phyloP scores from a whole-genome alignment of 2,888 invertebrate genomes.

The Megaustenia siamemsis region DNA sequence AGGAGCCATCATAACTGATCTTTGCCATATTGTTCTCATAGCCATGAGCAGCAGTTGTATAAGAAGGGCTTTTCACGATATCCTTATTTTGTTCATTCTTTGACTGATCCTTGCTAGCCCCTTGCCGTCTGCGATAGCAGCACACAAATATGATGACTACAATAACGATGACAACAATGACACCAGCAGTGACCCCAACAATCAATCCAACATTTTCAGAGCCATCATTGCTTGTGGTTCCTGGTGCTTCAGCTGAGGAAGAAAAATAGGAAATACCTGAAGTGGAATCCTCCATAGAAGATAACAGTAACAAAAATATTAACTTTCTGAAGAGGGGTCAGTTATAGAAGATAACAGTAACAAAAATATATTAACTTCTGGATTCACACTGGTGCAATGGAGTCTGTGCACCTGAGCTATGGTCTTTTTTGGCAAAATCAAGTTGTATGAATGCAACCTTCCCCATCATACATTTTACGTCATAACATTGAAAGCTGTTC shows the following conservation, averaged over 20 bases:
- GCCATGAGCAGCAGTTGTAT: slow-evolving; percentile 42
- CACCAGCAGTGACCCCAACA: slow-evolving; percentile 68
- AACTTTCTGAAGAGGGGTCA: too few relatives aligned
- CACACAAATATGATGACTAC: slow-evolving; percentile 64
- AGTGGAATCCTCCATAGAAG: background rate
- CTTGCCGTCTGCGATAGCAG: slow-evolving; percentile 63
- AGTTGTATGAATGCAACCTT: too few relatives aligned
- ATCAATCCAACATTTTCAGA: slow-evolving; percentile 67
- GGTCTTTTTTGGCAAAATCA: too few relatives aligned
- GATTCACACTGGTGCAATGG: too few relatives aligned
- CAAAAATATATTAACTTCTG: too few relatives aligned
- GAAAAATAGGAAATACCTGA: background rate
- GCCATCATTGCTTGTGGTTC: slow-evolving; percentile 57
- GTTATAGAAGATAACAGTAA: too few relatives aligned
- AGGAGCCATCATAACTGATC: slow-evolving; percentile 4
- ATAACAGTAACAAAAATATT: background rate
- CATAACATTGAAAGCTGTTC: too few relatives aligned
- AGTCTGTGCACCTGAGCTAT: too few relatives aligned
- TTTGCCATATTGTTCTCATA: slow-evolving; percentile 51
- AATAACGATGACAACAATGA: slow-evolving; percentile 66
- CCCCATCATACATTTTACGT: too few relatives aligned
- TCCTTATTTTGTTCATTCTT: slow-evolving; percentile 43
- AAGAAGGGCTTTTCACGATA: slow-evolving; percentile 25
- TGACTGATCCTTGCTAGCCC: background rate
- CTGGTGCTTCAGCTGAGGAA: background rate